Conservation (phyloP, 2,113 vertebrate species). For the Tyto alba region DNA sequence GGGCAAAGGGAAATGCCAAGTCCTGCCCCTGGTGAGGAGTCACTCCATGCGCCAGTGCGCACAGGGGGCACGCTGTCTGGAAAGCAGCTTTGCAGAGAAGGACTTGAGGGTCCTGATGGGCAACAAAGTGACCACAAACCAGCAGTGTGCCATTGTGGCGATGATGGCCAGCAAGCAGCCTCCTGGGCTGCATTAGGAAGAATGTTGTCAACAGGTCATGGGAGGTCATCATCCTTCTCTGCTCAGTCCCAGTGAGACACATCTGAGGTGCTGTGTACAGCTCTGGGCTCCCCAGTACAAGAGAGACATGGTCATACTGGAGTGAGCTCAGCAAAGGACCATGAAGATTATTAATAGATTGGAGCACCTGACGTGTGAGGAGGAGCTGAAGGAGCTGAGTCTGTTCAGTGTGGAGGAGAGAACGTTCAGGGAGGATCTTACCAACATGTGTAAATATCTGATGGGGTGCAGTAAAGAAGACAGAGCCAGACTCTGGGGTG, state of each 20-base stretch:
- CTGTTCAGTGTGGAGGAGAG: background rate
- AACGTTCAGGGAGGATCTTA: background rate
- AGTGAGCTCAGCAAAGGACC: background rate
- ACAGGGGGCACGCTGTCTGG: accelerated
- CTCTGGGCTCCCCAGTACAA: background rate
- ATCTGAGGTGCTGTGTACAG: background rate
- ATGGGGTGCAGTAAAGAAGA: background rate
- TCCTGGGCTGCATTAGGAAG: background rate
- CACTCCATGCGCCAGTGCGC: background rate
- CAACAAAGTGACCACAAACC: background rate
- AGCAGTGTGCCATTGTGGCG: background rate
- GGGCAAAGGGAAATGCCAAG: background rate
- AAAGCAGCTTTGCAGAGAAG: background rate
- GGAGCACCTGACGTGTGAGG: background rate
- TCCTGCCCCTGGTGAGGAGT: background rate
- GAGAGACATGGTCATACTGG: background rate
- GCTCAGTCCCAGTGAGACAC: background rate
- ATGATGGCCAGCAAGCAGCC: background rate
- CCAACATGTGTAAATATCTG: background rate
- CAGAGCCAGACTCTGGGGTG: background rate
- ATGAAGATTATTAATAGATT: background rate
- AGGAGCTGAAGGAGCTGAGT: background rate
- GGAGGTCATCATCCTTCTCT: background rate
- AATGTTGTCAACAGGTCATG: background rate
- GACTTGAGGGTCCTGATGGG: accelerated